Evolutionary conservation across 1,140 invertebrate genomes (phyloP), one percentile per base, ranked within the genome.

Genomic region (Leptonema lineaticorne): DNA sequence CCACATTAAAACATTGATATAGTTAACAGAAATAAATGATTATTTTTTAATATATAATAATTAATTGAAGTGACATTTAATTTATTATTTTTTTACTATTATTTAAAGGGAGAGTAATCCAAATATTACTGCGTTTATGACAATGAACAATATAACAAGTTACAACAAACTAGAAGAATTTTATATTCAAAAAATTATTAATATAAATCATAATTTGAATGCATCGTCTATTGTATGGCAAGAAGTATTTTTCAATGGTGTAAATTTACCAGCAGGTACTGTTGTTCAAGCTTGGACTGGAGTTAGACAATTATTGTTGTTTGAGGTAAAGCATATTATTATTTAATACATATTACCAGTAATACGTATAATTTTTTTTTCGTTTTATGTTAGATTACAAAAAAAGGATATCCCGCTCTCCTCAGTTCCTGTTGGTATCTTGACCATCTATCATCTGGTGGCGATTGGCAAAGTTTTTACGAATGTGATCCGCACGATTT

Each of bases 391-490:
- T 33, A 66, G 70, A 67, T 72, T 1, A 72, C 70, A 33, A 8
- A 8, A n/a, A 30, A 27, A 8, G 70, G 70, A 1, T 50, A 60
- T 1, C 70, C 70, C 8, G 85, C 86, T 0, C 74, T 96, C 24
- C 80, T 92, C 16, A 93, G 92, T 0, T 81, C 90, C 4, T 90
- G 91, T 67, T 96, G 93, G 93, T 96, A 97, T 76, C 81, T 97
- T 11, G 92, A 95, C 77, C 85, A 90, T 68, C 79, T 94, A 18
- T 1, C 53, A 0, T 84, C 83, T 24, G 90, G 90, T 20, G 84
- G 85, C 1, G 91, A 94, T 76, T 96, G 93, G 93, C 64, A 76
- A 1, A 85, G 88, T 26, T 94, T 85, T 75, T 96, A 96, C 76
- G 67, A 75, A 1, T 90, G 89, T 70, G 92, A 96, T 74, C 93